These are phyloP conservation scores for Aphrophora alni DNA, from an alignment of 2,888 invertebrate genomes.

Conservation along the genomic window DNA sequence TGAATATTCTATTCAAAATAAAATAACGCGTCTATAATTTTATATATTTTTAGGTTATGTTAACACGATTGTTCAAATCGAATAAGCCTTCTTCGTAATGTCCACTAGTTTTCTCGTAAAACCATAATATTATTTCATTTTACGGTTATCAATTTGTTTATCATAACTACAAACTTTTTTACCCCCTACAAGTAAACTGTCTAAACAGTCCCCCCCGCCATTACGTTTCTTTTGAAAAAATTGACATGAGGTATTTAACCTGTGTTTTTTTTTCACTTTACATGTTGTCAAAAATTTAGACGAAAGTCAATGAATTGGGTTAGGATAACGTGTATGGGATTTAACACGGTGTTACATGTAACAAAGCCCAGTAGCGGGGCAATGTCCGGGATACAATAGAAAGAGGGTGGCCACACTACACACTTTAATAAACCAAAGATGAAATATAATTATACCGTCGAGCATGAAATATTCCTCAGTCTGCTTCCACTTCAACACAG, in stretches of 20 bases:
- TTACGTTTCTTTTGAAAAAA: too few species aligned
- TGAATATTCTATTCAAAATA: too few species aligned
- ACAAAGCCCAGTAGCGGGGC: neutral
- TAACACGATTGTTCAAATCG: too few species aligned
- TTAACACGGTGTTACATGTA: neutral
- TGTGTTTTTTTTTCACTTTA: neutral
- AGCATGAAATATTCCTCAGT: neutral
- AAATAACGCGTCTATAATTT: too few species aligned
- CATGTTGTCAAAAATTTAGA: neutral
- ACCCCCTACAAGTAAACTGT: too few species aligned
- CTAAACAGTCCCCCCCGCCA: too few species aligned
- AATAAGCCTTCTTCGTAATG: too few species aligned
- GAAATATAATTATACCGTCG: neutral
- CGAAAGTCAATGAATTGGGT: constrained; percentile 6
- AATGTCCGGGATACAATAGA: neutral
- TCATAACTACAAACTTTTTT: too few species aligned
- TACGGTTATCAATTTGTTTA: too few species aligned
- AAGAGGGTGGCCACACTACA: neutral
- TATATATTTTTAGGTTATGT: too few species aligned
- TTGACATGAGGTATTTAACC: neutral
- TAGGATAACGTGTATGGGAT: neutral
- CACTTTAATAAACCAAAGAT: neutral
- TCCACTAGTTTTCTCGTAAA: too few species aligned
- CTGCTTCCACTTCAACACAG: neutral
- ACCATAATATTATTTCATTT: too few species aligned